Evolutionary conservation across 2,888 invertebrate species (phyloP).

Genomic region (Drosophila melanosoma): DNA sequence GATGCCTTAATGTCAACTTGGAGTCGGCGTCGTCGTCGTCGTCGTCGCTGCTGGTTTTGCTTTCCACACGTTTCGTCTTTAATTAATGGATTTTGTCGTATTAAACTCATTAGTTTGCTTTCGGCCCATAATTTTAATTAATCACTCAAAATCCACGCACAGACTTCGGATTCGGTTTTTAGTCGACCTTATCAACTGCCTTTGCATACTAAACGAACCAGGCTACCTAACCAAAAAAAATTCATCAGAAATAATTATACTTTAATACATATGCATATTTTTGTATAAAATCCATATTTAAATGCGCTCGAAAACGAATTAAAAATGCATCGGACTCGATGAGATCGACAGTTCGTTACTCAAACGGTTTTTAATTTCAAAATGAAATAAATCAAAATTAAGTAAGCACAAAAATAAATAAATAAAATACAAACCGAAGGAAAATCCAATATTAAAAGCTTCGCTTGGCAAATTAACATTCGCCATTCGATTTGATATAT

Average conservation of each 20-base stretch:
- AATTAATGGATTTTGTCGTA: constrained; percentile 77
- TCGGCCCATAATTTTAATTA: constrained; percentile 78
- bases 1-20: constrained; percentile 69
- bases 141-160: constrained; percentile 76
- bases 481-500: constrained; percentile 81
- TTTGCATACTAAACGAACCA: constrained; percentile 69
- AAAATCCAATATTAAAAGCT: constrained; percentile 40
- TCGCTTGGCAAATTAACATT: constrained; percentile 75
- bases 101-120: constrained; percentile 82
- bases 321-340: constrained; percentile 58
- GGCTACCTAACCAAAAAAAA: constrained; percentile 61
- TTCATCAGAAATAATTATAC: constrained; percentile 14
- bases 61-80: constrained; percentile 55
- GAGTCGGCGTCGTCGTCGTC: constrained; percentile 18
- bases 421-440: constrained; percentile 13
- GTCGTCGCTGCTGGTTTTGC: constrained; percentile 30
- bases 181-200: constrained; percentile 53
- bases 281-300: constrained; percentile 37
- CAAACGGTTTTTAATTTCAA: constrained; percentile 79
- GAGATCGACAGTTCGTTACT: constrained; percentile 73
- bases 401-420: constrained; percentile 43
- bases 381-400: constrained; percentile 81
- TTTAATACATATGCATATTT: background rate
- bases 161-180: constrained; percentile 25
- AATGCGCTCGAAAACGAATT: constrained; percentile 52